Conservation (phyloP, 2,113 vertebrate genomes). For the Mesoclemmys tuberculata region DNA sequence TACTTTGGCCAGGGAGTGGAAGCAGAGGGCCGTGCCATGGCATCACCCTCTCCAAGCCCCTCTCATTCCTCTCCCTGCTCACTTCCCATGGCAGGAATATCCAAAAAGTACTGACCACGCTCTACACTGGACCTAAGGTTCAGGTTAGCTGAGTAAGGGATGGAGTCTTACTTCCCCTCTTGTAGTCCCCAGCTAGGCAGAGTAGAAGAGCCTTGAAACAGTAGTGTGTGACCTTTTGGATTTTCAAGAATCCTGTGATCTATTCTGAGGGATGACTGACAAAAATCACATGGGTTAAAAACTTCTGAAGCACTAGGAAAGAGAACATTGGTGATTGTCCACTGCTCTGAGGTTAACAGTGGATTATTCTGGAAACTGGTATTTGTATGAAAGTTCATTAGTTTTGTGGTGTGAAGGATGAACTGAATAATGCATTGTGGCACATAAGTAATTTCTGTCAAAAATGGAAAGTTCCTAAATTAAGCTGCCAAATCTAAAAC, state of each 20-base stretch:
- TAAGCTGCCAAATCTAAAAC: neutral
- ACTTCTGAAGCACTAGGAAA: neutral
- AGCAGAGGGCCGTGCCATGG: neutral
- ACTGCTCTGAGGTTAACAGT: neutral
- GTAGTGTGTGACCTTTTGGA: neutral
- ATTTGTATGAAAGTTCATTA: neutral
- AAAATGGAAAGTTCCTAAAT: conserved; percentile 13
- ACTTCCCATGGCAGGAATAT: neutral
- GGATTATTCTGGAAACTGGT: neutral
- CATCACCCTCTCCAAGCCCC: accelerated
- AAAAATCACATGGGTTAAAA: neutral
- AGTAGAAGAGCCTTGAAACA: neutral
- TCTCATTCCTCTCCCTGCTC: neutral
- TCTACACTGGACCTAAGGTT: neutral
- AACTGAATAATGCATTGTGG: neutral
- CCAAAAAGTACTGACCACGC: neutral
- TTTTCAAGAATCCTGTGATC: neutral
- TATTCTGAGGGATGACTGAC: neutral
- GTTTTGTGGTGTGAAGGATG: neutral
- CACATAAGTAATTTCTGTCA: neutral
- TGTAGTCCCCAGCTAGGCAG: neutral
- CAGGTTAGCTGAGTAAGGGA: neutral
- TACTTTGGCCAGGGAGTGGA: neutral
- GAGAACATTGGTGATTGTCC: neutral
- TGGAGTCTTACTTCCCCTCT: neutral